Conservation (phyloP, 1,140 invertebrate genomes). For the Lepidurus couesii region DNA sequence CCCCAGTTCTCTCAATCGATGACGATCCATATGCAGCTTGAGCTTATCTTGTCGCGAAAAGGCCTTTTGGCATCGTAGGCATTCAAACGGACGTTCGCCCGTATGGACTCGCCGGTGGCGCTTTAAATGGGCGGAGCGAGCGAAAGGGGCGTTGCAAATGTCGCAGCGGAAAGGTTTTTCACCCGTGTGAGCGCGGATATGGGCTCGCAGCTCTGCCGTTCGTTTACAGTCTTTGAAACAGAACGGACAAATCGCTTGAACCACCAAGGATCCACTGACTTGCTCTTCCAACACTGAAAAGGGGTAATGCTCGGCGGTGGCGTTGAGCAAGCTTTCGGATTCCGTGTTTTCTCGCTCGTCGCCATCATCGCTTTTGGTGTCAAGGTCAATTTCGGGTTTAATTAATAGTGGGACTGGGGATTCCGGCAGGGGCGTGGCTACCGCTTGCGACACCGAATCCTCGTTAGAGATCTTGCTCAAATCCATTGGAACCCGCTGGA, state of each 20-base stretch:
- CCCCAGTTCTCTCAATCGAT: slow-evolving; percentile 34
- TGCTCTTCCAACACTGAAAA: slow-evolving; percentile 35
- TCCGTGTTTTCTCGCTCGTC: slow-evolving; percentile 23
- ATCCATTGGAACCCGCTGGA: slow-evolving; percentile 24
- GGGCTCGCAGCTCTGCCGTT: slow-evolving; percentile 40
- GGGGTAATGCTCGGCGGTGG: slow-evolving; percentile 30
- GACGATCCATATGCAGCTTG: slow-evolving; percentile 40
- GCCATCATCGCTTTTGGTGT: slow-evolving; percentile 12
- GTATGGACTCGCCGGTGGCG: slow-evolving; percentile 48
- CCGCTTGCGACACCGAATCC: neutral
- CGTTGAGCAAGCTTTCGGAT: neutral
- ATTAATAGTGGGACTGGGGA: slow-evolving; percentile 30
- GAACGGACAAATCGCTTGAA: slow-evolving; percentile 37
- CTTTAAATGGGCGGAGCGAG: slow-evolving; percentile 46
- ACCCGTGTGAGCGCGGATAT: slow-evolving; percentile 44
- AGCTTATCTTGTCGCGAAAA: slow-evolving; percentile 42
- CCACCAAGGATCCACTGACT: slow-evolving; percentile 24
- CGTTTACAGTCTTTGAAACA: slow-evolving; percentile 39
- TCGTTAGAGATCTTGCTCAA: slow-evolving; percentile 16
- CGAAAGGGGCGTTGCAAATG: slow-evolving; percentile 47
- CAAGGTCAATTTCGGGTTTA: slow-evolving; percentile 24
- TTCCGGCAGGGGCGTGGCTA: neutral
- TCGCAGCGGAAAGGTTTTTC: slow-evolving; percentile 45
- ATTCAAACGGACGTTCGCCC: slow-evolving; percentile 44
- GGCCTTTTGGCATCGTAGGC: slow-evolving; percentile 39